These are phyloP conservation scores for Cylindroiulus punctatus DNA, from an alignment of 2,888 invertebrate genomes.

Conservation along the genomic window DNA sequence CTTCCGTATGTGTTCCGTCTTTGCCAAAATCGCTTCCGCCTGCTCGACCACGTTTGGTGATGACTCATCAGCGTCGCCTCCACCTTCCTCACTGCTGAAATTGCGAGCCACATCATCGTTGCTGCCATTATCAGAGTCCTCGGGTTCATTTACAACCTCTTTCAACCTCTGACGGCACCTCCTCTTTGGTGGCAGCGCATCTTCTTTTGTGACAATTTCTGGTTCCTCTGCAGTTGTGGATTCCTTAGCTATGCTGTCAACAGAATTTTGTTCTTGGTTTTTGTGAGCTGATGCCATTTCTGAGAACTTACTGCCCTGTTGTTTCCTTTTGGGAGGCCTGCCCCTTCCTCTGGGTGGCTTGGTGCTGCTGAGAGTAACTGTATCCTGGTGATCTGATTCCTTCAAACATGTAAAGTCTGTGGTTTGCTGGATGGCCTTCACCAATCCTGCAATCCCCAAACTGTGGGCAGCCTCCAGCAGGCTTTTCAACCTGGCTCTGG, in stretches of 20 bases:
- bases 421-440: constrained; percentile 36
- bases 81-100: not conserved
- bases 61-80: not conserved
- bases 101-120: not conserved
- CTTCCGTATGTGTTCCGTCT: not conserved
- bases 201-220: not conserved
- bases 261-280: not conserved
- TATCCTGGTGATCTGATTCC: not conserved
- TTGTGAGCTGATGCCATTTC: not conserved
- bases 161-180: not conserved
- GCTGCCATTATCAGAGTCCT: not conserved
- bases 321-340: not conserved
- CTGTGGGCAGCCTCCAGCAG: not conserved
- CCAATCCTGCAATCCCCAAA: constrained; percentile 25
- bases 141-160: not conserved
- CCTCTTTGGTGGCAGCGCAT: not conserved
- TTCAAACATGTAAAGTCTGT: not conserved
- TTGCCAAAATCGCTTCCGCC: not conserved
- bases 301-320: not conserved
- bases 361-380: not conserved
- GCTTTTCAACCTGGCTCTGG: constrained; percentile 3
- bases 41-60: not conserved
- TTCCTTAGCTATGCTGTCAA: not conserved
- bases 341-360: not conserved
- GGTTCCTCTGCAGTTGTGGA: not conserved